phyloP scores from a whole-genome alignment of 2,797 vertebrate genomes.

The Hemibagrus guttatus region DNA sequence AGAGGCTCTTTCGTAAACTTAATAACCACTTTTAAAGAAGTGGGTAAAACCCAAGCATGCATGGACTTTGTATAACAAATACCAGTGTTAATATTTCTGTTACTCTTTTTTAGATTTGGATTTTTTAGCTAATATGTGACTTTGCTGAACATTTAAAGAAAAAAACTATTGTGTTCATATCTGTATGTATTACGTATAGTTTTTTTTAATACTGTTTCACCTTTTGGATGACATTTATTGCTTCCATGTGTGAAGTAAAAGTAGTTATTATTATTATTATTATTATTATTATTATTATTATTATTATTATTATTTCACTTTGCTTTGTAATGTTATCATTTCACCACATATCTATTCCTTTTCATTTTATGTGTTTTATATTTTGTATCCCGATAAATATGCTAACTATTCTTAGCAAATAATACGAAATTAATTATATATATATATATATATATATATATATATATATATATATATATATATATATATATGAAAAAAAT shows the following conservation, averaged over 20 bases:
- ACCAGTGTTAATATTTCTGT: background rate
- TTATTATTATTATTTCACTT: background rate
- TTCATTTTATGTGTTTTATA: conserved; percentile 10
- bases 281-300: background rate
- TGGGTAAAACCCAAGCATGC: conserved; percentile 35
- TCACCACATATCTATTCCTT: background rate
- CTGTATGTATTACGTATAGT: conserved; percentile 3
- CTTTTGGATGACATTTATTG: conserved; percentile 25
- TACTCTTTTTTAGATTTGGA: background rate
- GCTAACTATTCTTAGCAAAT: background rate
- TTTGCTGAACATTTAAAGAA: conserved; percentile 3
- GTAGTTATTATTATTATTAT: background rate
- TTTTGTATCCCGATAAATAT: conserved; percentile 3
- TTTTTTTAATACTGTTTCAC: background rate
- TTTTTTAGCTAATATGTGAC: conserved; percentile 5
- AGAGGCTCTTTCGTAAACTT: conserved; percentile 13
- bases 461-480: background rate
- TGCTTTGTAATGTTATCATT: background rate
- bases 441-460: background rate
- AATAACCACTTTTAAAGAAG: conserved; percentile 45
- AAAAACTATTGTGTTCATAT: conserved; percentile 19
- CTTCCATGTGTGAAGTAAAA: conserved; percentile 1
- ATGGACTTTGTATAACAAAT: background rate
- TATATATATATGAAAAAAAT: background rate
- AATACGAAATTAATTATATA: conserved; percentile 7